A percentile compares a stretch with the other conserved stretches of the same genome.
These are phyloP conservation scores for Scolopax bukidnonensis DNA, from an alignment of 2,797 vertebrate genomes.

Conservation along the genomic window DNA sequence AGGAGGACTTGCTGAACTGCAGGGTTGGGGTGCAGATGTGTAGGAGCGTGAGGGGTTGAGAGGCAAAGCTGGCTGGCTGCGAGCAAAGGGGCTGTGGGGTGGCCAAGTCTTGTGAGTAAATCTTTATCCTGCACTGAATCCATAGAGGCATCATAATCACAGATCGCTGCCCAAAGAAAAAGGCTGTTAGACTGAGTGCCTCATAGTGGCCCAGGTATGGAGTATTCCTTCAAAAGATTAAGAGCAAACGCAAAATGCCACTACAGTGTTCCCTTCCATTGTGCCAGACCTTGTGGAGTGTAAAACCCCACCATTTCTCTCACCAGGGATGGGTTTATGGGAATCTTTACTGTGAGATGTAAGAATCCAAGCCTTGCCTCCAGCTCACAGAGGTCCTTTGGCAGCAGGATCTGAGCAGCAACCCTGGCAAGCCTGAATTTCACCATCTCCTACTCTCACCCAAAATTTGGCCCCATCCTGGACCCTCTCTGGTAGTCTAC, in stretches of 20 bases:
- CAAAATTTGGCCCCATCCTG: not conserved
- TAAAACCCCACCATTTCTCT: not conserved
- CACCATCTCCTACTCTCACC: not conserved
- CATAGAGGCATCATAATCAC: not conserved
- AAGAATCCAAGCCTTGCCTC: not conserved
- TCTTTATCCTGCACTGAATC: not conserved
- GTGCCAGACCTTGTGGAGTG: not conserved
- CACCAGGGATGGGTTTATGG: not conserved
- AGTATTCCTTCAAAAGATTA: not conserved
- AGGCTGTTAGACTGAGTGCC: not conserved
- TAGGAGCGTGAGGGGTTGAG: not conserved
- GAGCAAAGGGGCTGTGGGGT: not conserved
- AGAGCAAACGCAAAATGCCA: not conserved
- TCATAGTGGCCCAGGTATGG: too few relatives aligned
- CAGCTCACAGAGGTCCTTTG: not conserved
- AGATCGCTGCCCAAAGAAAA: rapidly evolving
- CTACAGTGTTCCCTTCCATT: too few relatives aligned
- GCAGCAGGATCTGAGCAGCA: not conserved
- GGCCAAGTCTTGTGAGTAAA: not conserved
- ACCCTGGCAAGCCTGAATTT: not conserved
- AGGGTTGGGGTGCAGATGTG: not conserved
- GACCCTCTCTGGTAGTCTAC: not conserved
- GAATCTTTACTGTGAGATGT: not conserved
- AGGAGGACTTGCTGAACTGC: not conserved
- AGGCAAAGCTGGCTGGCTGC: not conserved